Conservation (phyloP, 2,797 vertebrate genomes). For the Picus viridis region DNA sequence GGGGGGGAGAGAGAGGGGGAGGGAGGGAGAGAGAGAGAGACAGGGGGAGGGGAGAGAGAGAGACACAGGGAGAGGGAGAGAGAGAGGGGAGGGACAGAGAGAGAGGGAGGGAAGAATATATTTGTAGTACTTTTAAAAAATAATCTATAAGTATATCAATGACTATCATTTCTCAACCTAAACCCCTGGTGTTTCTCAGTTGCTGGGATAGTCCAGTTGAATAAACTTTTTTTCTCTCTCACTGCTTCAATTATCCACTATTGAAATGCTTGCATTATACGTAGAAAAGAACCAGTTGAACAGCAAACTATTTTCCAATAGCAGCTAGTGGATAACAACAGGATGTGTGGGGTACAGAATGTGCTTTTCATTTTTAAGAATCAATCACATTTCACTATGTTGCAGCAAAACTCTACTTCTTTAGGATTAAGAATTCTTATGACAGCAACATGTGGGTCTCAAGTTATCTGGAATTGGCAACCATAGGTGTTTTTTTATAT, state of each 20-base stretch:
- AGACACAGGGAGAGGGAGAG: too few species aligned
- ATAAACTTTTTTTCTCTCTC: neutral
- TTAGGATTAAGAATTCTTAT: neutral
- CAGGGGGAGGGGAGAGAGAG: too few species aligned
- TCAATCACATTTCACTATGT: neutral
- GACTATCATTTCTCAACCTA: neutral
- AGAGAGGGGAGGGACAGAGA: too few species aligned
- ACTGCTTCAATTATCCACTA: neutral
- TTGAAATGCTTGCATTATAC: neutral
- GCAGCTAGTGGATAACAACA: neutral
- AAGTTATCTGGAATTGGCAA: conserved; percentile 1
- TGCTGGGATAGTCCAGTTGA: neutral
- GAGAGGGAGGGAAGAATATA: neutral
- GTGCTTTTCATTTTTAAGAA: neutral
- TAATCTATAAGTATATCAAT: neutral
- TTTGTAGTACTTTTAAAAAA: neutral
- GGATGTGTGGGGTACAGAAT: neutral
- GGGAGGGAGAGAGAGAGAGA: too few species aligned
- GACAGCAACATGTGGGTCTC: neutral
- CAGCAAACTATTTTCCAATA: neutral
- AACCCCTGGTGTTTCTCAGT: neutral
- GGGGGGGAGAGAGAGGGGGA: neutral
- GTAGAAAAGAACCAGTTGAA: neutral
- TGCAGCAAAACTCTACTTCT: neutral
- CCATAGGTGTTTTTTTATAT: neutral